Evolutionary conservation across 2,888 invertebrate species (phyloP).

Genomic region (Phortica magna): DNA sequence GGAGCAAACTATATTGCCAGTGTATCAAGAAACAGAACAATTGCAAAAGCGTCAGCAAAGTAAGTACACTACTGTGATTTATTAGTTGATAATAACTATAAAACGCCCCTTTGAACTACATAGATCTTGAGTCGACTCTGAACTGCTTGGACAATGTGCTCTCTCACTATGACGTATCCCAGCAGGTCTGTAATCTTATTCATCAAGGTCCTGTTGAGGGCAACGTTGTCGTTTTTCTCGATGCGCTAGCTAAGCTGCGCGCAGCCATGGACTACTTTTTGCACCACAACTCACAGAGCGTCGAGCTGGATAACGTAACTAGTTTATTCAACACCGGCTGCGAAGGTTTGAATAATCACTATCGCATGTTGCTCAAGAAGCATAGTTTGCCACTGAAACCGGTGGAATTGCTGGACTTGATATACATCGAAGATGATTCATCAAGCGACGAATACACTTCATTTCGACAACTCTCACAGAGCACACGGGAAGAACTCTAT

Average conservation of each 20-base stretch:
- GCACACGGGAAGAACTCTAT: slow-evolving; percentile 84
- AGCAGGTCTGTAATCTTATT: slow-evolving; percentile 92
- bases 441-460: slow-evolving; percentile 81
- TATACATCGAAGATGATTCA: slow-evolving; percentile 90
- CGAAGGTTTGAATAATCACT: slow-evolving; percentile 91
- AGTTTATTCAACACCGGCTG: slow-evolving; percentile 87
- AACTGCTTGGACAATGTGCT: slow-evolving; percentile 95
- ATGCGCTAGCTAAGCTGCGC: slow-evolving; percentile 90
- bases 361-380: slow-evolving; percentile 89
- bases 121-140: slow-evolving; percentile 95
- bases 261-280: slow-evolving; percentile 95
- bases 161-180: slow-evolving; percentile 95
- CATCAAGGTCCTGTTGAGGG: slow-evolving; percentile 88
- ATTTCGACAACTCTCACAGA: slow-evolving; percentile 85
- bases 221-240: slow-evolving; percentile 81
- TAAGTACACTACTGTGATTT: slow-evolving; percentile 76
- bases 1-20: slow-evolving; percentile 94
- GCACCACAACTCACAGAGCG: slow-evolving; percentile 94
- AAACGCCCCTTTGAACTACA: slow-evolving; percentile 33
- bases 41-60: slow-evolving; percentile 94
- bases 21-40: slow-evolving; percentile 96
- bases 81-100: neutral
- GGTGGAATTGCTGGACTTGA: slow-evolving; percentile 91
- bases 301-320: slow-evolving; percentile 95
- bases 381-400: slow-evolving; percentile 90